These are phyloP conservation scores for Heteromyza rotundicornis DNA, from an alignment of 2,888 invertebrate species.

Conservation along the genomic window DNA sequence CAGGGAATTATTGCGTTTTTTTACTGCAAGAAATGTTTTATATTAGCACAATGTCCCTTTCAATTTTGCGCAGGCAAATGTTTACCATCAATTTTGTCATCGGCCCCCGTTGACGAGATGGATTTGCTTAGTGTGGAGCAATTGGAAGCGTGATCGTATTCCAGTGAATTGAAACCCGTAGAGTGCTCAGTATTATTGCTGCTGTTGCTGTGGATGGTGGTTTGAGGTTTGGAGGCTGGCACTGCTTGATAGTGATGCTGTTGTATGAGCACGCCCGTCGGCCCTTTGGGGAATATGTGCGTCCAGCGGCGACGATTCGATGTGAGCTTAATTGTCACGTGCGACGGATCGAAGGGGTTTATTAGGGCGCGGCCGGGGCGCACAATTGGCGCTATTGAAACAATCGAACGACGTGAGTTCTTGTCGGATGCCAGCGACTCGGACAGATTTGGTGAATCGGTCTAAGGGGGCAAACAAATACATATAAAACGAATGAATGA, in stretches of 20 bases:
- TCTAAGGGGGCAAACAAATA: conserved; percentile 34
- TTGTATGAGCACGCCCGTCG: conserved; percentile 88
- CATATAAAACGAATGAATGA: not conserved
- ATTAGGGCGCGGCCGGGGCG: conserved; percentile 86
- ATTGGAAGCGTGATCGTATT: conserved; percentile 56
- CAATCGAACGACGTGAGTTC: conserved; percentile 55
- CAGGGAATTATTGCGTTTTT: conserved; percentile 50
- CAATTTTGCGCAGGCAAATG: too few relatives aligned
- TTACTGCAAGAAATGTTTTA: too few relatives aligned
- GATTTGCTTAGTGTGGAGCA: conserved; percentile 53
- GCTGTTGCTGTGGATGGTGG: conserved; percentile 40
- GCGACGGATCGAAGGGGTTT: conserved; percentile 98
- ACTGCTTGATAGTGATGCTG: conserved; percentile 92
- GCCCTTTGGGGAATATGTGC: conserved; percentile 96
- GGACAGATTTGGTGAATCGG: conserved; percentile 54
- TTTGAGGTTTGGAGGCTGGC: conserved; percentile 63
- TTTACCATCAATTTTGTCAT: conserved; percentile 51
- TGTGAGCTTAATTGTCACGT: conserved; percentile 94
- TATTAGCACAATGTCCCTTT: too few relatives aligned
- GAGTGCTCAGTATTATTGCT: conserved; percentile 42
- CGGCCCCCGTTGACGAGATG: conserved; percentile 34
- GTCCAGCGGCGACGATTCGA: conserved; percentile 97
- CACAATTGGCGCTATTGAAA: conserved; percentile 66
- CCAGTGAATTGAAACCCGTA: conserved; percentile 51
- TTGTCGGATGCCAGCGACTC: conserved; percentile 60